Evolutionary conservation across 2,797 vertebrate genomes (phyloP).

Genomic region (Leuciscus waleckii): DNA sequence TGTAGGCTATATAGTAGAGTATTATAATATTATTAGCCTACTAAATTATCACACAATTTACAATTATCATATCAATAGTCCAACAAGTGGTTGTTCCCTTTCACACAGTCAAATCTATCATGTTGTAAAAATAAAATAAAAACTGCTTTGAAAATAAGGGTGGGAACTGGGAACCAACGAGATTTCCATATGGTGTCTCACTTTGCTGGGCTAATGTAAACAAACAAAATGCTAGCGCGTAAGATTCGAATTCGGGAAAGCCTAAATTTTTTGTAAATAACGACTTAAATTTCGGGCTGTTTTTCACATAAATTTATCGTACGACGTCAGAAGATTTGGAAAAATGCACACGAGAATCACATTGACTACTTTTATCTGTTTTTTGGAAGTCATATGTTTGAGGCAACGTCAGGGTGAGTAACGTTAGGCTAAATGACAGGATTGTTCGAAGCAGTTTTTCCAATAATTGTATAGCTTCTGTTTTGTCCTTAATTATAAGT

Average conservation of each 20-base stretch:
- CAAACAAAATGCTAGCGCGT: too few species aligned
- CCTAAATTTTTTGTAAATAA: not conserved
- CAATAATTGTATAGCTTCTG: too few species aligned
- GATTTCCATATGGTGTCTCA: not conserved
- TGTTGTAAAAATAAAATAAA: not conserved
- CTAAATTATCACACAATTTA: constrained; percentile 1
- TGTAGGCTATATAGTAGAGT: too few species aligned
- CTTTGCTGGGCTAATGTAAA: not conserved
- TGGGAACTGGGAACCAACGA: not conserved
- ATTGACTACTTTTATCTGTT: not conserved
- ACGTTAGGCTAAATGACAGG: too few species aligned
- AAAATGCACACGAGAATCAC: too few species aligned
- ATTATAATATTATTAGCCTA: not conserved
- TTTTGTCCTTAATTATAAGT: not conserved
- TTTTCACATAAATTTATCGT: not conserved
- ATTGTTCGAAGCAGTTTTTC: not conserved
- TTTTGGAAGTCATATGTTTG: not conserved
- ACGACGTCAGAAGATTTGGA: not conserved
- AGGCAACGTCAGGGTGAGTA: not conserved
- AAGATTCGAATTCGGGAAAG: not conserved
- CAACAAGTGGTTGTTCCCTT: not conserved
- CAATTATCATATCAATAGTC: not conserved
- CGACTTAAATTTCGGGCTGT: not conserved
- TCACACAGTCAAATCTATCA: not conserved
- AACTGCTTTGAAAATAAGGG: not conserved